Evolutionary conservation across 2,888 invertebrate species (phyloP).

Genomic region (Cylloceria caligata): DNA sequence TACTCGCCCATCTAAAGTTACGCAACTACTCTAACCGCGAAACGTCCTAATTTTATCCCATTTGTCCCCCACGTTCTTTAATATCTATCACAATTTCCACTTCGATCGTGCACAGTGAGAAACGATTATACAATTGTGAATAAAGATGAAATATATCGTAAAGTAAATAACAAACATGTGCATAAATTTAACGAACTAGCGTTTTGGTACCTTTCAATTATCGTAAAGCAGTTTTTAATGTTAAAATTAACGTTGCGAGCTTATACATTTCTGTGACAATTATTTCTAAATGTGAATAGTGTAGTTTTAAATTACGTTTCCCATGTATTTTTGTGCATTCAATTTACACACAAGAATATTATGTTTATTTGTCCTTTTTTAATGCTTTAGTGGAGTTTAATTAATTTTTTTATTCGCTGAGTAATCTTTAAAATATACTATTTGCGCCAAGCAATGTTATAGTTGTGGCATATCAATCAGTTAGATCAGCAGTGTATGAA

Average conservation of each 20-base stretch:
- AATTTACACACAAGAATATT: no score
- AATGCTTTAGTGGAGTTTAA: background rate
- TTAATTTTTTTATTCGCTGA: background rate
- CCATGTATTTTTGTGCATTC: no score
- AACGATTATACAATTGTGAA: background rate
- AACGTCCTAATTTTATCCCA: constrained; percentile 31
- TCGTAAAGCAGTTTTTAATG: background rate
- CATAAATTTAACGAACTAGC: background rate
- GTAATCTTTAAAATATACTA: background rate
- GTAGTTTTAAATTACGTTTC: background rate
- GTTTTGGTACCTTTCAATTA: background rate
- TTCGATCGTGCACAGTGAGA: background rate
- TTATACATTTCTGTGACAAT: background rate
- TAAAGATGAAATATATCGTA: background rate
- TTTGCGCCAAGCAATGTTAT: background rate
- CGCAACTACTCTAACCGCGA: constrained; percentile 29
- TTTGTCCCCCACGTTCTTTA: background rate
- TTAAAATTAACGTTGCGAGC: no score
- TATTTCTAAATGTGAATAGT: background rate
- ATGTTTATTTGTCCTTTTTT: background rate
- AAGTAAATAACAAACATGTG: background rate
- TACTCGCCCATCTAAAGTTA: constrained; percentile 45
- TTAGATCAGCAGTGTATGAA: background rate
- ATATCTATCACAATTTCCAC: constrained; percentile 3
- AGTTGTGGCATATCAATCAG: background rate